These are phyloP conservation scores for Pheucticus melanocephalus DNA, from an alignment of 2,113 vertebrate species.

Conservation along the genomic window DNA sequence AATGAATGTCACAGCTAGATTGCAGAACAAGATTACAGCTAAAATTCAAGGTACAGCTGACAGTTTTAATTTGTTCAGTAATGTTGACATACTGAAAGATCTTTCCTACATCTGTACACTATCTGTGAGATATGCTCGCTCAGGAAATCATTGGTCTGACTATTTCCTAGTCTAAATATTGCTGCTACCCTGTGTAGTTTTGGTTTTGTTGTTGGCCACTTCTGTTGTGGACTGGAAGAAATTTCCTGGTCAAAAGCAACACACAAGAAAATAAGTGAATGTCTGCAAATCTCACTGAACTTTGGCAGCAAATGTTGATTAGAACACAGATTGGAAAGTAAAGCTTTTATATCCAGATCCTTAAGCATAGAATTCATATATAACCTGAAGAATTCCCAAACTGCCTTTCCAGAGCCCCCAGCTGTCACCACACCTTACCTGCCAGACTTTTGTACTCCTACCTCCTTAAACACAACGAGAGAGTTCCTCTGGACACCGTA, in stretches of 20 bases:
- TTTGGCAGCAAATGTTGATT: background rate
- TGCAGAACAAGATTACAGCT: background rate
- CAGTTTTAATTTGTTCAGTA: background rate
- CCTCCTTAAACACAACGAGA: slow-evolving; percentile 84
- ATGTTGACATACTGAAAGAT: background rate
- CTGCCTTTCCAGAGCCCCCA: background rate
- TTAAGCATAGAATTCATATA: background rate
- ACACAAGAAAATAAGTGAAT: background rate
- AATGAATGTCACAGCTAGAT: background rate
- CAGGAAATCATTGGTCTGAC: background rate
- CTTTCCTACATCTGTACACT: background rate
- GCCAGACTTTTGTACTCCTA: slow-evolving; percentile 30
- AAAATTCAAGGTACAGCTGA: background rate
- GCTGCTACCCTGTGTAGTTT: background rate
- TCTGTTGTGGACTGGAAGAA: background rate
- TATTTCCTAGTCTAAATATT: background rate
- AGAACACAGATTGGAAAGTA: background rate
- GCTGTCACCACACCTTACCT: background rate
- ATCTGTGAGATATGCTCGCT: background rate
- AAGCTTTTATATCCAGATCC: background rate
- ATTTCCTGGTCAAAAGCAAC: background rate
- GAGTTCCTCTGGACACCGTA: slow-evolving; percentile 75
- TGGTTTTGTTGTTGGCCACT: background rate
- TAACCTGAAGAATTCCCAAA: background rate
- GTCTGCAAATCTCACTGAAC: background rate